Evolutionary conservation across 2,113 vertebrate genomes (phyloP), one percentile per base, ranked within the genome.

Genomic region (Oreamnos americanus): DNA sequence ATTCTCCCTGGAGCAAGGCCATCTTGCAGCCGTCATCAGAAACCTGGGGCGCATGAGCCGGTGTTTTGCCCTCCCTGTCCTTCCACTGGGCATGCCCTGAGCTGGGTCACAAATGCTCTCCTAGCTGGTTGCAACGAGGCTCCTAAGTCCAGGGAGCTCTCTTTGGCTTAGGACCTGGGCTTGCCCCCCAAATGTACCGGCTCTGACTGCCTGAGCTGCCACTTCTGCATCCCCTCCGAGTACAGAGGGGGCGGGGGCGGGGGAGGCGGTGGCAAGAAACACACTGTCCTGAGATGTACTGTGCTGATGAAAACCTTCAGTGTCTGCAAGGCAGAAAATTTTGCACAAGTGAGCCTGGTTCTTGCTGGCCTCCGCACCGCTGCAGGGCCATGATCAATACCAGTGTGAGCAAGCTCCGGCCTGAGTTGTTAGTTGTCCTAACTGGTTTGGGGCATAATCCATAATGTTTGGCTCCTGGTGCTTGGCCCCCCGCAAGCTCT

Each of bases 361-460:
- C 57, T 96, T 47, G 16, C 93, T 47, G 26, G 64, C 83, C 84
- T 71, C 62, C 5, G 1, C 8, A 62, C 71, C 74, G 58, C 81
- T 55, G 53, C 79, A 47, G 39, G n/a, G 26, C 87, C 23, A 3
- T 53, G 83, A 97, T 96, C 93, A 53, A 92, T 96, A 87, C 33
- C 58, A 3, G 7, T 60, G 85, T 55, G 89, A 96, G 86, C 67
- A 89, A 89, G 71, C 86, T 81, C 47, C 0, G 0, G 21, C 26
- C 78, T 60, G 81, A 58, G 91, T 45, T 74, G 36, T 86, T 71
- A 39, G 83, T 36, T 94, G 96, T 97, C 96, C 78, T 79, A 92
- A 67, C 71, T 82, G 36, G 82, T 97, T 96, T 91, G 81, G 95
- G 90, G 53, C 17, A 8, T 39, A 62, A 97, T 97, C 89, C 78